Evolutionary conservation across 2,797 vertebrate genomes (phyloP), one percentile per base, ranked within the genome.

Genomic region (Bucorvus abyssinicus): DNA sequence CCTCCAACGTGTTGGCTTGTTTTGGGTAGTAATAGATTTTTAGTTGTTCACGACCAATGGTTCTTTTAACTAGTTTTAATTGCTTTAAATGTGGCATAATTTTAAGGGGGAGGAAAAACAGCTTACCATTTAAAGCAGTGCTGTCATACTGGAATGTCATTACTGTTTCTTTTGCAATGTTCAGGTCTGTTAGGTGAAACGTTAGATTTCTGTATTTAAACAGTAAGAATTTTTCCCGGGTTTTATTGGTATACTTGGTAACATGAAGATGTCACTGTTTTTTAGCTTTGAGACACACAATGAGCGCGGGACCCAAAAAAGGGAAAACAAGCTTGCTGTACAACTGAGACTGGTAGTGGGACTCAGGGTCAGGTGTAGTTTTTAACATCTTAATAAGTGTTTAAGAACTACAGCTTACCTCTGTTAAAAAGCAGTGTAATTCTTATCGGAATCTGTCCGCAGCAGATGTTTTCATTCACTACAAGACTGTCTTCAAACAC

Each of bases 21-120:
- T 94, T 87, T 79, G 85, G 53, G 57, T 74, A 53, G 60, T 77
- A 83, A 75, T 15, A 87, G 78, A 27, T 64, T 77, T 83, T 94
- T 19, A 93, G 45, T 77, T 89, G 34, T 77, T 92, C 75, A 70
- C 30, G 83, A 80, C 44, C 44, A 70, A 4, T 74, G 55, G 40
- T 56, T 93, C 38, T 89, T 90, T 63, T 61, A 93, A 59, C n/a
- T 73, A 56, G 20, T 86, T 83, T 32, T 17, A 86, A 52, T 78
- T 93, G 82, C 71, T 92, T 93, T 90, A 92, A 94, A 78, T 71
- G 53, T 69, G 61, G 18, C 91, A 52, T 36, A 16, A 83, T 65
- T 85, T 90, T 80, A 80, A 92, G 47, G 32, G 24, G 44, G n/a
- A 79, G 26, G 40, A 63, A 67, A 87, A 89, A 19, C 30, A 81